Evolutionary conservation across 2,113 vertebrate species (phyloP).

Genomic region (Cairina moschata): DNA sequence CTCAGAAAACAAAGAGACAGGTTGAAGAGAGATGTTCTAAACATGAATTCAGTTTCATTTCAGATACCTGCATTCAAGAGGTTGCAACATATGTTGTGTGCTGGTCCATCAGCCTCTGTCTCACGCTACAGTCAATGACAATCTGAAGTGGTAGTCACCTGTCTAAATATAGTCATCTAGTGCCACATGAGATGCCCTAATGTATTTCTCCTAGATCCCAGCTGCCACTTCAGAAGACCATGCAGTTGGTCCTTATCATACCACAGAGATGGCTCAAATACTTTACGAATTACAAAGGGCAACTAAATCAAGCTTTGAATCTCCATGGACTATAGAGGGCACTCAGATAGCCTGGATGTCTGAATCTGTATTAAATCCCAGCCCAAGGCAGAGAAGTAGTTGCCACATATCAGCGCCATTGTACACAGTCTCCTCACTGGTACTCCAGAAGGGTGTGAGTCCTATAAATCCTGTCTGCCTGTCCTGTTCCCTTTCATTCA

Average conservation of each 20-base stretch:
- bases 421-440: background rate
- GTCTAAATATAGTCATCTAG: background rate
- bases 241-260: background rate
- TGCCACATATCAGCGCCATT: background rate
- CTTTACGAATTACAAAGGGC: constrained; percentile 16
- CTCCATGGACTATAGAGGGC: background rate
- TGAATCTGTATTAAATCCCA: background rate
- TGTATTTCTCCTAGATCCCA: background rate
- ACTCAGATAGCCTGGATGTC: background rate
- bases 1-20: background rate
- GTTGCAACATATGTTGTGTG: background rate
- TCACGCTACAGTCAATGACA: background rate
- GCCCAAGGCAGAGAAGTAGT: background rate
- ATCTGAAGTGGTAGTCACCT: background rate
- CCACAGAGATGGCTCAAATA: background rate
- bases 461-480: background rate
- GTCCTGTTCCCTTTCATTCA: background rate
- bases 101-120: background rate
- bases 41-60: background rate
- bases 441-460: background rate
- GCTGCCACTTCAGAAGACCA: constrained; percentile 23
- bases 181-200: background rate
- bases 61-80: background rate
- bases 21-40: background rate
- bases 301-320: constrained; percentile 29